phyloP scores from a whole-genome alignment of 2,888 invertebrate species.

The Epistrophe grossulariae region DNA sequence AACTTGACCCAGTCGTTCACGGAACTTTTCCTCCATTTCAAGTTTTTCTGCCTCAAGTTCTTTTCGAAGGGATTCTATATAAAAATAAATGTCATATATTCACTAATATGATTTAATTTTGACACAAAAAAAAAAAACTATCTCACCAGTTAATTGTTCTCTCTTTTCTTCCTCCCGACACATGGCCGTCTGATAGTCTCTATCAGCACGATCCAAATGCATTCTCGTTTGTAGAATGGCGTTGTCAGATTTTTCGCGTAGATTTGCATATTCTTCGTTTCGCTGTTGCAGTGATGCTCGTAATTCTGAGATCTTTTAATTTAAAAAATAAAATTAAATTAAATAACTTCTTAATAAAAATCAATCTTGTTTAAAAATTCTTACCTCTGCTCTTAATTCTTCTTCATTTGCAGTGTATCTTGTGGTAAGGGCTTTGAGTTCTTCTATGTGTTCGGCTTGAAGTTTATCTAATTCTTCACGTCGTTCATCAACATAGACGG shows the following conservation, averaged over 20 bases:
- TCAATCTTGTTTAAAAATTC: not conserved
- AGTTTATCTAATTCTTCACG: constrained; percentile 85
- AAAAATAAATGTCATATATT: not conserved
- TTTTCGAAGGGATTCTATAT: constrained; percentile 79
- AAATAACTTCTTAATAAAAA: not conserved
- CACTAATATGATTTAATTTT: not conserved
- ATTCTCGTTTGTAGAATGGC: constrained; percentile 82
- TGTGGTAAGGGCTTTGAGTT: constrained; percentile 85
- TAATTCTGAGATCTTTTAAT: constrained; percentile 87
- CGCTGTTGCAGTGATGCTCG: constrained; percentile 86
- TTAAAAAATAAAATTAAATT: constrained; percentile 61
- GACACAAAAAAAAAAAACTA: not conserved
- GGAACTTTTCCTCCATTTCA: constrained; percentile 90
- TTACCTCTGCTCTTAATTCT: constrained; percentile 86
- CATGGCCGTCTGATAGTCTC: constrained; percentile 83
- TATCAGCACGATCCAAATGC: constrained; percentile 83
- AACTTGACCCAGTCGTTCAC: constrained; percentile 85
- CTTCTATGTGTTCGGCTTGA: constrained; percentile 86
- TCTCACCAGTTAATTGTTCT: constrained; percentile 80
- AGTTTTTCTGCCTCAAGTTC: constrained; percentile 89
- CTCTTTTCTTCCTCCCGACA: constrained; percentile 82
- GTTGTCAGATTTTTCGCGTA: constrained; percentile 86
- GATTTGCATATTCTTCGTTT: constrained; percentile 79
- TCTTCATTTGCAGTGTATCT: constrained; percentile 86
- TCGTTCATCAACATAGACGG: constrained; percentile 86